These are phyloP conservation scores for Esox lucius DNA, from an alignment of 2,797 vertebrate genomes.

Conservation along the genomic window DNA sequence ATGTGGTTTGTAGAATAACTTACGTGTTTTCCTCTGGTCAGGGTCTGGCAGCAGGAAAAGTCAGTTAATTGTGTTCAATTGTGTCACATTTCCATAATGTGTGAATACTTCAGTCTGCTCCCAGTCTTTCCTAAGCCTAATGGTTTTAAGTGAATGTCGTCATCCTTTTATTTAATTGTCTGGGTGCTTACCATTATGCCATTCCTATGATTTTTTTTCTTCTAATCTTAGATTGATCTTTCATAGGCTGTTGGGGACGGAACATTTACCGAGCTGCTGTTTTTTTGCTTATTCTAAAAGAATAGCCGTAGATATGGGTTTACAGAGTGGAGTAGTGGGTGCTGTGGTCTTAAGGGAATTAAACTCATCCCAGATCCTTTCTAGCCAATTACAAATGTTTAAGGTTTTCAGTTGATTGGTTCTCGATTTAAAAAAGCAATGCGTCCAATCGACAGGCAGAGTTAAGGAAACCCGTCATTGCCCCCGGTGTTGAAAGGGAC, in stretches of 20 bases:
- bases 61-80: not conserved
- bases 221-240: not conserved
- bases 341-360: too few relatives aligned
- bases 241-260: not conserved
- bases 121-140: not conserved
- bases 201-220: not conserved
- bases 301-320: not conserved
- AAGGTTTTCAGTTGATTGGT: not conserved
- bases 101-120: not conserved
- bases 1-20: not conserved
- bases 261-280: not conserved
- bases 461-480: too few relatives aligned
- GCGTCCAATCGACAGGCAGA: too few relatives aligned
- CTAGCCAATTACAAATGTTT: not conserved
- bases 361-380: not conserved
- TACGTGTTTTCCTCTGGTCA: constrained; percentile 1
- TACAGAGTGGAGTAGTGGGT: not conserved
- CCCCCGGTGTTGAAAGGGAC: not conserved
- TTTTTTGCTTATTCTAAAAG: not conserved
- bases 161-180: not conserved
- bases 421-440: not conserved
- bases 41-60: not conserved
- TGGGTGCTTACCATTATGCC: not conserved
- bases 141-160: not conserved
- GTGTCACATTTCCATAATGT: not conserved